Conservation (phyloP, 2,113 vertebrate genomes). For the Labeo rohita region DNA sequence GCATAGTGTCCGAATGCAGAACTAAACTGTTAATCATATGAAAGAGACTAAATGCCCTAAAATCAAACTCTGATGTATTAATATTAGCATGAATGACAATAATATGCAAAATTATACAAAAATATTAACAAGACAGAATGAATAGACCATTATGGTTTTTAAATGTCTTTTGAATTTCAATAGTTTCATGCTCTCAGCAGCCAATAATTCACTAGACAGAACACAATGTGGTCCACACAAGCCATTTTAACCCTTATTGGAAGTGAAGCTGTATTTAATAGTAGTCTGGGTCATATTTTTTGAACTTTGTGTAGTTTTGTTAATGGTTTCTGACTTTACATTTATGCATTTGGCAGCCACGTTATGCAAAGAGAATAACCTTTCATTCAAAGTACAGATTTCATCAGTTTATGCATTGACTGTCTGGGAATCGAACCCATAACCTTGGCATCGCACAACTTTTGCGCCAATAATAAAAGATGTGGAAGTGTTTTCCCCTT, state of each 20-base stretch:
- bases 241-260: neutral
- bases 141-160: neutral
- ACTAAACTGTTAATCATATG: neutral
- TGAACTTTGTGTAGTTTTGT: neutral
- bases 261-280: neutral
- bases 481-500: neutral
- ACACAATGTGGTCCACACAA: neutral
- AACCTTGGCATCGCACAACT: neutral
- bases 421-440: neutral
- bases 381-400: neutral
- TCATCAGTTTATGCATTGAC: neutral
- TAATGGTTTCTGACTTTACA: neutral
- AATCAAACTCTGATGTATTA: neutral
- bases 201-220: neutral
- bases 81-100: neutral
- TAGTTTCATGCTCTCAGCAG: constrained; percentile 1
- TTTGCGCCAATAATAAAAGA: neutral
- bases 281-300: constrained; percentile 2
- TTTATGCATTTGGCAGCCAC: neutral
- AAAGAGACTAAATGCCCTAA: neutral
- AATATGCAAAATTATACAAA: neutral
- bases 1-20: neutral
- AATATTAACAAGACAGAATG: neutral
- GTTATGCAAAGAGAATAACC: neutral
- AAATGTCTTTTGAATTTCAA: constrained; percentile 5